These are phyloP conservation scores for Entomobrya multifasciata DNA, from an alignment of 2,888 invertebrate species.

Conservation along the genomic window DNA sequence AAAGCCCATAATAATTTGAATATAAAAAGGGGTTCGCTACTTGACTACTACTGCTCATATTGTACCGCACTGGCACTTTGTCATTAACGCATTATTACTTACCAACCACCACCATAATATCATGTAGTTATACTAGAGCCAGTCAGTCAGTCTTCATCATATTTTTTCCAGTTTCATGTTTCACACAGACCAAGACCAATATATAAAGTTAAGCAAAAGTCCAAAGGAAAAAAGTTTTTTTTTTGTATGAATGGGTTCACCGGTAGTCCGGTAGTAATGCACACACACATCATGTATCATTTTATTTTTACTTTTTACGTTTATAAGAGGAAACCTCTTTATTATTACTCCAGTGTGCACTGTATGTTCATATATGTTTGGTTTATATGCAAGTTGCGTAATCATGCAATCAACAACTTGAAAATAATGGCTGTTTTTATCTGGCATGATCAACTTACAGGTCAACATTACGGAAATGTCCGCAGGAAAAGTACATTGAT, in stretches of 20 bases:
- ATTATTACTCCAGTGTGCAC: too few relatives aligned
- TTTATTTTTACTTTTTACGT: conserved; percentile 21
- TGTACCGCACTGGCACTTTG: conserved; percentile 36
- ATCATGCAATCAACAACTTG: conserved; percentile 80
- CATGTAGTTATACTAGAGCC: conserved; percentile 39
- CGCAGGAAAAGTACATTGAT: conserved; percentile 79
- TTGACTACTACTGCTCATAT: too few relatives aligned
- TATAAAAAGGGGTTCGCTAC: conserved; percentile 60
- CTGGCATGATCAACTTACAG: conserved; percentile 59
- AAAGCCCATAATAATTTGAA: conserved; percentile 58
- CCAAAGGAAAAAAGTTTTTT: conserved; percentile 2
- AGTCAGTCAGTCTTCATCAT: conserved; percentile 48
- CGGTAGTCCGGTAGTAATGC: conserved; percentile 44
- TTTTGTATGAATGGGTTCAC: conserved; percentile 42
- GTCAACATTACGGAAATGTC: conserved; percentile 80
- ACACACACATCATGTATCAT: conserved; percentile 42
- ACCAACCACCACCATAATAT: conserved; percentile 5
- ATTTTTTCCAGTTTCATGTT: conserved; percentile 9
- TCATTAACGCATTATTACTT: conserved; percentile 67
- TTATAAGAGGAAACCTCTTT: background rate
- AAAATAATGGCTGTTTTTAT: conserved; percentile 77
- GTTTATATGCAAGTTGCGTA: conserved; percentile 55
- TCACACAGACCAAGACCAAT: conserved; percentile 11
- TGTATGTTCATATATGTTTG: background rate
- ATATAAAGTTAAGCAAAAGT: conserved; percentile 22